phyloP scores from a whole-genome alignment of 2,797 vertebrate genomes.

The Sphenopsis melanotis region DNA sequence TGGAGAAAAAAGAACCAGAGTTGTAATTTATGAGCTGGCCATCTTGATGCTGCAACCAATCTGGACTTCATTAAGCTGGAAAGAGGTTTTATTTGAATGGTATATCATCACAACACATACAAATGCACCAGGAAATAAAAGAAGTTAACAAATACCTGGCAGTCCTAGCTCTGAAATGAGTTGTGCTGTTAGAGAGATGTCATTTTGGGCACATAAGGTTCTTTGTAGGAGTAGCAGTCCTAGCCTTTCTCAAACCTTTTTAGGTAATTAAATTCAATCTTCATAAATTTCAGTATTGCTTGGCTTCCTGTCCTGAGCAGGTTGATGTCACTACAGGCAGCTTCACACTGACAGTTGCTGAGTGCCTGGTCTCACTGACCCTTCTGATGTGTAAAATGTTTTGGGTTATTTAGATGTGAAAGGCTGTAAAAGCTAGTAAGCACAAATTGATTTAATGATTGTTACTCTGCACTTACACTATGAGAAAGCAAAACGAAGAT shows the following conservation, averaged over 20 bases:
- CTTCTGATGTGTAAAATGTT: background rate
- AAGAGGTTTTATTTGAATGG: background rate
- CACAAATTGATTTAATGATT: background rate
- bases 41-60: background rate
- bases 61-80: background rate
- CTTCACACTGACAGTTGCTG: background rate
- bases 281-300: background rate
- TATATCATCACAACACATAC: background rate
- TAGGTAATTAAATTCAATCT: background rate
- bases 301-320: background rate
- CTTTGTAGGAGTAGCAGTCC: background rate
- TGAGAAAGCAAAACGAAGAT: background rate
- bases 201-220: background rate
- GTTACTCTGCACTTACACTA: background rate
- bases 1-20: background rate
- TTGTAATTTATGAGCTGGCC: background rate
- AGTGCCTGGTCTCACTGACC: background rate
- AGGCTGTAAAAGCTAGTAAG: background rate
- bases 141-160: background rate
- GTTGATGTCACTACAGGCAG: background rate
- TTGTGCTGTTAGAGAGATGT: background rate
- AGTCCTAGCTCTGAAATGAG: background rate
- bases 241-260: background rate
- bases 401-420: constrained; percentile 17
- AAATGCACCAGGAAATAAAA: background rate